Percentiles rank a stretch among this genome's conserved stretches.
phyloP scores from a whole-genome alignment of 2,888 invertebrate genomes.

The Drepanosiphum platanoidis region DNA sequence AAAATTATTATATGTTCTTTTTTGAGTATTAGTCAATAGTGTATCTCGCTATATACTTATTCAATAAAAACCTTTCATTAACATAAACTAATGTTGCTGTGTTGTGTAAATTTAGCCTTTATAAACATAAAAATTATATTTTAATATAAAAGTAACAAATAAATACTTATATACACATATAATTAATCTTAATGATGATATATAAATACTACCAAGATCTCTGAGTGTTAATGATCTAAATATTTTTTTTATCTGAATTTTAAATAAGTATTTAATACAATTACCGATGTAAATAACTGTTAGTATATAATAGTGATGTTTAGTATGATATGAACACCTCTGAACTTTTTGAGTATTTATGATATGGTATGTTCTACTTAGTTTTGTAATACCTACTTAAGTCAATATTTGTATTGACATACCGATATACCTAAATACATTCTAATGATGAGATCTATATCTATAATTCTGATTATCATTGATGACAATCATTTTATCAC shows the following conservation, averaged over 20 bases:
- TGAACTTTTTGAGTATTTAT: neutral
- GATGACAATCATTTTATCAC: neutral
- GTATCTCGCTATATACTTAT: too few relatives aligned
- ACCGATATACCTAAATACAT: neutral
- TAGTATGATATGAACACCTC: neutral
- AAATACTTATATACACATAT: too few relatives aligned
- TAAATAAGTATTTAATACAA: neutral
- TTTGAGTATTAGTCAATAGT: too few relatives aligned
- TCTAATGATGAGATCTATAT: neutral
- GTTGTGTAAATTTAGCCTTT: too few relatives aligned
- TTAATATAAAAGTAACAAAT: too few relatives aligned
- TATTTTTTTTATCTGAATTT: neutral
- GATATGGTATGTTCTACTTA: neutral
- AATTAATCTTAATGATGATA: too few relatives aligned
- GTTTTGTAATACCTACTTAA: neutral
- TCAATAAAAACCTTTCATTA: too few relatives aligned
- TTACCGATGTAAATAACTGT: neutral
- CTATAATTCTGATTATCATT: neutral
- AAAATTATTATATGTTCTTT: too few relatives aligned
- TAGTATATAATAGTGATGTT: neutral
- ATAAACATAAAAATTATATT: too few relatives aligned
- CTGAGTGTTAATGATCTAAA: conserved; percentile 27
- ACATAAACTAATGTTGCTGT: too few relatives aligned
- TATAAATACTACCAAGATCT: conserved; percentile 47
- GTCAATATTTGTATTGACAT: neutral